Evolutionary conservation across 23 tunicate genomes (phyloP), one percentile per base, ranked within the genome.

Genomic region (Halocynthia roretzi): DNA sequence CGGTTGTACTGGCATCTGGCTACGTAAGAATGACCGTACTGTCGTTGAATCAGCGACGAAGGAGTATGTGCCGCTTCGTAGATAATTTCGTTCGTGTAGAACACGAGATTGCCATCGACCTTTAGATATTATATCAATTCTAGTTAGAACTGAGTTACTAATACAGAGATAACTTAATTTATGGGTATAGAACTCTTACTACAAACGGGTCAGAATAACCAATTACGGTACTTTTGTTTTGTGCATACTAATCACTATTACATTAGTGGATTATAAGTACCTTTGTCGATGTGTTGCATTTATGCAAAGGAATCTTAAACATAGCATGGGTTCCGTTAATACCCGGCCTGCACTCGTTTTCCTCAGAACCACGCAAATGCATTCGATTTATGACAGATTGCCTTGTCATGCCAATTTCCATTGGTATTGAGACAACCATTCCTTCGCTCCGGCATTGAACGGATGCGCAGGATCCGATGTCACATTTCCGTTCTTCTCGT

Each of bases 1-100:
- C 90, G 80, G 17, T 80, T 72, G 67, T 71, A 85, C 10, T 83
- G 78, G 72, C 90, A 85, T 54, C 52, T 85, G 23, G 76, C 90
- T 58, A 76, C 40, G 53, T 85, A 85, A 6, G 84, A 63, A 54
- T 85, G 84, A 5, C 80, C 84, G 19, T 63, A 50, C 49, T 85
- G 84, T 76, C 90, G 84, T 58, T 80, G 60, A 31, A 85, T 80
- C 7, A 85, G 63, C 6, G 63, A 49, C 6, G 79, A 23, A 20
- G 74, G 52, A 67, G 56, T 67, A 44, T 77, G 31, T 56, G 40
- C 31, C 6, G 74, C 53, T 7, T 55, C 55, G 60, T 61, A 80
- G 54, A 20, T 19, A 31, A 85, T 77, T 19, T 55, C 76, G 65
- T 80, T 85, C 12, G 65, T 23, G 67, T 85, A 85, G 0, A 63